Evolutionary conservation across 1,140 invertebrate species (phyloP).

Genomic region (Nasonia giraulti): DNA sequence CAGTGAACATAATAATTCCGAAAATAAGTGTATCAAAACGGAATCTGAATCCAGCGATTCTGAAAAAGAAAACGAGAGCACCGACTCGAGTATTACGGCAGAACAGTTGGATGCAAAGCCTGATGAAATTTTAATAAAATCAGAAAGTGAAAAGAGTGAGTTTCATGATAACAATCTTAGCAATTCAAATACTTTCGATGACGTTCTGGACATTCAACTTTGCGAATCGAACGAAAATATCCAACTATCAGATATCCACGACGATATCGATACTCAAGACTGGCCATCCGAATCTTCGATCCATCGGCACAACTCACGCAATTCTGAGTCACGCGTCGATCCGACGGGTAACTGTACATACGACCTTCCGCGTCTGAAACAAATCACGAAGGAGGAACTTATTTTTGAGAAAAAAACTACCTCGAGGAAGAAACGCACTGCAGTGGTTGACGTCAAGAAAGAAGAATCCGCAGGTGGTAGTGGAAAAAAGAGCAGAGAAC

Average conservation of each 20-base stretch:
- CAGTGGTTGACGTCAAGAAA: no score
- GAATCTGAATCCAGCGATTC: no score
- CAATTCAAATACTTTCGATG: not conserved
- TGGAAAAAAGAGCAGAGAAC: not conserved
- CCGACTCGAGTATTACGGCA: no score
- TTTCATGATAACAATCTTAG: not conserved
- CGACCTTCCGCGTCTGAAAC: not conserved
- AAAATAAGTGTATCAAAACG: no score
- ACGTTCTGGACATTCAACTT: not conserved
- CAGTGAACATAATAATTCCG: no score
- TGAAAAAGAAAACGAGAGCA: no score
- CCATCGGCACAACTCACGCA: not conserved
- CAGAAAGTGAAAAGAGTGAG: not conserved
- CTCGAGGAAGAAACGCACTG: not conserved
- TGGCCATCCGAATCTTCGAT: not conserved
- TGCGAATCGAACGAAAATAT: not conserved
- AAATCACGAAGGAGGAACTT: slow-evolving; percentile 13
- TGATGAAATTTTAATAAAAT: not conserved
- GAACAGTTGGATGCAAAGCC: no score
- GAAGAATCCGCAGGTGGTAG: not conserved
- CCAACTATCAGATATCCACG: no score
- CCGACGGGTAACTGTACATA: not conserved
- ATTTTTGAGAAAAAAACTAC: not conserved
- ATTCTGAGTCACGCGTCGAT: not conserved
- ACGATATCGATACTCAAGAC: not conserved